A percentile compares a stretch with the other conserved stretches of the same genome.
Conservation (phyloP, 2,888 invertebrate genomes). For the Stictocephala bisonia region DNA sequence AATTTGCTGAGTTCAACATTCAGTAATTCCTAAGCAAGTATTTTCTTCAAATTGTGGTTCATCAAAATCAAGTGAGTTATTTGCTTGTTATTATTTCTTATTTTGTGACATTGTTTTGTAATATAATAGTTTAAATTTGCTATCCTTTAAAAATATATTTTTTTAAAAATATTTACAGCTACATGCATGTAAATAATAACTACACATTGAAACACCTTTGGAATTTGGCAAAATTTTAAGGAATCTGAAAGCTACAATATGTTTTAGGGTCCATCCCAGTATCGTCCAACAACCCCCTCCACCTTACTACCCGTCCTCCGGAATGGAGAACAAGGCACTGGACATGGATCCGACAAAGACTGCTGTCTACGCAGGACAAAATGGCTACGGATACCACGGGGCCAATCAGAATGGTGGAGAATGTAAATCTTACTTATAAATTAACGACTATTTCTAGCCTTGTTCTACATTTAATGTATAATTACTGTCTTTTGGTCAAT, state of each 20-base stretch:
- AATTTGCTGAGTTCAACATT: too few relatives aligned
- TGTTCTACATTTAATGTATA: constrained; percentile 21
- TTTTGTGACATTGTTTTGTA: too few relatives aligned
- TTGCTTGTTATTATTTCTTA: too few relatives aligned
- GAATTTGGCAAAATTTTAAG: too few relatives aligned
- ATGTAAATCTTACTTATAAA: constrained; percentile 71
- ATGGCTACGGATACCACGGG: constrained; percentile 86
- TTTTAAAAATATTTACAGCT: too few relatives aligned
- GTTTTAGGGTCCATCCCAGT: constrained; percentile 76
- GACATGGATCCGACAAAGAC: constrained; percentile 88
- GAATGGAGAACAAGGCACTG: constrained; percentile 91
- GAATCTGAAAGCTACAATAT: constrained; percentile 26
- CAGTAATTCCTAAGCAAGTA: too few relatives aligned
- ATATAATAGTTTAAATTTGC: too few relatives aligned
- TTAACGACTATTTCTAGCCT: not conserved
- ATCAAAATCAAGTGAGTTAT: too few relatives aligned
- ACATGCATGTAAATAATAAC: too few relatives aligned
- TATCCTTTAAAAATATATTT: too few relatives aligned
- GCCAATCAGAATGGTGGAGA: constrained; percentile 76
- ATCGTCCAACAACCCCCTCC: constrained; percentile 89
- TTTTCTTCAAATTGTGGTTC: too few relatives aligned
- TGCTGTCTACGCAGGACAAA: constrained; percentile 84
- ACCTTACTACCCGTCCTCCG: constrained; percentile 88
- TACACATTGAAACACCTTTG: too few relatives aligned
- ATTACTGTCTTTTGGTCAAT: constrained; percentile 2